These are phyloP conservation scores for Acrossocheilus fasciatus DNA, from an alignment of 2,797 vertebrate genomes.

Conservation along the genomic window DNA sequence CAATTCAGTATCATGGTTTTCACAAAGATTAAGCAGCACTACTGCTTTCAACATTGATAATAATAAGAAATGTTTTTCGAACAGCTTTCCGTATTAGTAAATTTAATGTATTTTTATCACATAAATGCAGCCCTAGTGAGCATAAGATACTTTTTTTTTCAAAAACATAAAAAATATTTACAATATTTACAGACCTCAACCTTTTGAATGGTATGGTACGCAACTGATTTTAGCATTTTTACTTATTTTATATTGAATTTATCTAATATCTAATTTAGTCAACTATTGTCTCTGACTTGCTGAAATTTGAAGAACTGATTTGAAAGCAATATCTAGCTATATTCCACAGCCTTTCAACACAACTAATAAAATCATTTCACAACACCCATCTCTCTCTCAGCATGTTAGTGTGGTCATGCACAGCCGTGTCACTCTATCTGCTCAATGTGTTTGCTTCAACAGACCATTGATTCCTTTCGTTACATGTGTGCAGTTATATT, in stretches of 20 bases:
- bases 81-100: no score
- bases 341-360: neutral
- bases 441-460: conserved; percentile 51
- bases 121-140: neutral
- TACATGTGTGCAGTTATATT: conserved; percentile 51
- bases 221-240: no score
- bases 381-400: neutral
- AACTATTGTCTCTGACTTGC: neutral
- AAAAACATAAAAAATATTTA: no score
- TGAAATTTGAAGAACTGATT: neutral
- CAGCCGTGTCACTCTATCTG: conserved; percentile 24
- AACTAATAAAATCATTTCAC: conserved; percentile 13
- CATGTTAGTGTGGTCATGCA: conserved; percentile 9
- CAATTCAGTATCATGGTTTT: no score
- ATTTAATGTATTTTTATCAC: neutral
- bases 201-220: no score
- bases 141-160: neutral
- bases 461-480: conserved; percentile 46
- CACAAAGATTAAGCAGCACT: no score
- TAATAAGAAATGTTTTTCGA: neutral
- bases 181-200: no score
- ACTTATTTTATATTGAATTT: neutral
- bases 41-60: neutral
- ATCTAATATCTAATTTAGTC: neutral
- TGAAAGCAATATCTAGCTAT: neutral